phyloP scores from a whole-genome alignment of 1,140 invertebrate genomes.

The Lineus longissimus region DNA sequence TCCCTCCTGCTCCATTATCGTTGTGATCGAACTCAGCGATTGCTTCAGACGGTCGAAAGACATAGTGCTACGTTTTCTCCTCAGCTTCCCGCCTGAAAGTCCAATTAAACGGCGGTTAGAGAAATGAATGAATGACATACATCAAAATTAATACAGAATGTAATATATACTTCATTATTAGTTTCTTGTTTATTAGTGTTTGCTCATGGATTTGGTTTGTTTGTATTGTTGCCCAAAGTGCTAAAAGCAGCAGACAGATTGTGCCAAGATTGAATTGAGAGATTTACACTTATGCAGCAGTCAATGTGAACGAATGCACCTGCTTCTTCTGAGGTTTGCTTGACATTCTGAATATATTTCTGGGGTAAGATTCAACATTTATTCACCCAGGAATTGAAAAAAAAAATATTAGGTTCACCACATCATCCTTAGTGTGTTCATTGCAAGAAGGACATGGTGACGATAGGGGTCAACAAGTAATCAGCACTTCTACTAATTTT shows the following conservation, averaged over 20 bases:
- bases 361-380: no score
- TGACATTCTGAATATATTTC: no score
- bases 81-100: slow-evolving; percentile 26
- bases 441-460: no score
- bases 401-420: no score
- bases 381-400: no score
- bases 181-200: neutral
- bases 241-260: neutral
- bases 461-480: no score
- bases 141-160: neutral
- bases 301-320: no score
- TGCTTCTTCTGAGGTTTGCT: no score
- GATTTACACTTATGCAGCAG: neutral
- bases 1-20: no score
- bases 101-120: neutral
- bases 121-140: neutral
- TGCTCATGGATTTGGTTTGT: neutral
- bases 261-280: neutral
- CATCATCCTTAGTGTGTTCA: no score
- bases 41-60: slow-evolving; percentile 24
- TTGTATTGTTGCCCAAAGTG: neutral
- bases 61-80: slow-evolving; percentile 24
- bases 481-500: no score
- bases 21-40: slow-evolving; percentile 12
- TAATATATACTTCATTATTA: neutral